phyloP scores from a whole-genome alignment of 2,888 invertebrate species.

The Hemaris fuciformis region DNA sequence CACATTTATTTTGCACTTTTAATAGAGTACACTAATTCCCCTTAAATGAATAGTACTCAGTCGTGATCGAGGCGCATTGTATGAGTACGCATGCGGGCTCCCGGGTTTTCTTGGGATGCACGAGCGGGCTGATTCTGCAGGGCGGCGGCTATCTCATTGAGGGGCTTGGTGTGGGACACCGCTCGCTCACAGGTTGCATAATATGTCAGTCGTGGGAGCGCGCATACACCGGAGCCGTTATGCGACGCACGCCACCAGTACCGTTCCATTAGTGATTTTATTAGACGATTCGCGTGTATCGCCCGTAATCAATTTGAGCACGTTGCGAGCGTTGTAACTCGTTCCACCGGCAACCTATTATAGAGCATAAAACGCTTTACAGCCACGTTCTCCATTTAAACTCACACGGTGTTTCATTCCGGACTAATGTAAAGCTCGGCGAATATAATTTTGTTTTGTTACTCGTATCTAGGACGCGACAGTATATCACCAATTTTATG shows the following conservation, averaged over 20 bases:
- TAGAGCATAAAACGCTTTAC: slow-evolving; percentile 50
- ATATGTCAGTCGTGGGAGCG: slow-evolving; percentile 76
- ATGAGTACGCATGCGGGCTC: not conserved
- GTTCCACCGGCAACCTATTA: slow-evolving; percentile 67
- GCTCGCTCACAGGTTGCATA: slow-evolving; percentile 63
- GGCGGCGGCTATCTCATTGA: not conserved
- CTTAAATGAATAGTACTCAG: not conserved
- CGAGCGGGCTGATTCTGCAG: not conserved
- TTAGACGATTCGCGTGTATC: slow-evolving; percentile 77
- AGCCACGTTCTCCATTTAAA: slow-evolving; percentile 54
- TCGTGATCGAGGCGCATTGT: not conserved
- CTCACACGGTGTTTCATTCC: slow-evolving; percentile 55
- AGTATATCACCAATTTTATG: slow-evolving; percentile 52
- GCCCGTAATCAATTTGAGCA: slow-evolving; percentile 69
- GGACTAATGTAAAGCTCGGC: slow-evolving; percentile 48
- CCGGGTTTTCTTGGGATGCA: not conserved
- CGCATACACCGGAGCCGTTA: slow-evolving; percentile 63
- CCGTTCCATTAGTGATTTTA: slow-evolving; percentile 80
- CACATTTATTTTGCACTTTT: no score
- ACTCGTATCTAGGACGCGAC: slow-evolving; percentile 44
- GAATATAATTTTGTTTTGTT: slow-evolving; percentile 53
- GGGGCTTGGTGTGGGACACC: no score
- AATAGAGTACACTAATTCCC: no score
- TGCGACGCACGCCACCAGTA: slow-evolving; percentile 76
- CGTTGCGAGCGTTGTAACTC: slow-evolving; percentile 56